These are phyloP conservation scores for Tympanoctomys barrerae DNA, from an alignment of 2,797 vertebrate genomes.

Conservation along the genomic window DNA sequence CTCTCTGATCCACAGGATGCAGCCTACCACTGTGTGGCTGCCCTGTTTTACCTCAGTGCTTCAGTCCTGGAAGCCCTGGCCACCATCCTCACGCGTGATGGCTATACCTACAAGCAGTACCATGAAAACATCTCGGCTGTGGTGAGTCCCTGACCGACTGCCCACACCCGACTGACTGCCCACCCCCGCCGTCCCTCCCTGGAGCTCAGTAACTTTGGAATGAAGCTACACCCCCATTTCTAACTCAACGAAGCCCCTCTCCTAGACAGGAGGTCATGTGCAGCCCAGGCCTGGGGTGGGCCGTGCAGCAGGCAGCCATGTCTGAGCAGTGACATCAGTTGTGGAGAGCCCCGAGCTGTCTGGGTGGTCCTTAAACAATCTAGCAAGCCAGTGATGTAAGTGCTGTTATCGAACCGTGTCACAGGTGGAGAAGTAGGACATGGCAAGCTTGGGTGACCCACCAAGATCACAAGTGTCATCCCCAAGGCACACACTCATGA, in stretches of 20 bases:
- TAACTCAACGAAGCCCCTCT: not conserved
- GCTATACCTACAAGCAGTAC: not conserved
- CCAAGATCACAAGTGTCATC: not conserved
- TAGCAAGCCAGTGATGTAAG: not conserved
- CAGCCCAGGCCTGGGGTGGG: not conserved
- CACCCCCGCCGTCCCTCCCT: rapidly evolving
- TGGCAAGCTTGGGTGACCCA: rapidly evolving
- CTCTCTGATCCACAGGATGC: conserved; percentile 83
- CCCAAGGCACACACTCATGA: not conserved
- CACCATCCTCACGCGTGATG: rapidly evolving
- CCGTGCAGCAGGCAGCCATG: rapidly evolving
- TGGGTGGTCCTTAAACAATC: too few species aligned
- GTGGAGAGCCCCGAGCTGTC: rapidly evolving
- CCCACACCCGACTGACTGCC: not conserved
- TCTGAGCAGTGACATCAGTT: not conserved
- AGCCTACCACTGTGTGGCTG: conserved; percentile 85
- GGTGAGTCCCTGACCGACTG: conserved; percentile 82
- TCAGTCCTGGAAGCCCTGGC: conserved; percentile 85
- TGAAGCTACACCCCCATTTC: not conserved
- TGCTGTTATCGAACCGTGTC: not conserved
- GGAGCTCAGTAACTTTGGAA: not conserved
- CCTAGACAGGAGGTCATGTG: rapidly evolving
- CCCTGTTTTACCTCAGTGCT: conserved; percentile 90
- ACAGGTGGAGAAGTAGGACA: not conserved
- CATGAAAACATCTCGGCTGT: conserved; percentile 86